A percentile compares a stretch with the other conserved stretches of the same genome.
phyloP scores from a whole-genome alignment of 2,888 invertebrate genomes.

The Pecten maximus region DNA sequence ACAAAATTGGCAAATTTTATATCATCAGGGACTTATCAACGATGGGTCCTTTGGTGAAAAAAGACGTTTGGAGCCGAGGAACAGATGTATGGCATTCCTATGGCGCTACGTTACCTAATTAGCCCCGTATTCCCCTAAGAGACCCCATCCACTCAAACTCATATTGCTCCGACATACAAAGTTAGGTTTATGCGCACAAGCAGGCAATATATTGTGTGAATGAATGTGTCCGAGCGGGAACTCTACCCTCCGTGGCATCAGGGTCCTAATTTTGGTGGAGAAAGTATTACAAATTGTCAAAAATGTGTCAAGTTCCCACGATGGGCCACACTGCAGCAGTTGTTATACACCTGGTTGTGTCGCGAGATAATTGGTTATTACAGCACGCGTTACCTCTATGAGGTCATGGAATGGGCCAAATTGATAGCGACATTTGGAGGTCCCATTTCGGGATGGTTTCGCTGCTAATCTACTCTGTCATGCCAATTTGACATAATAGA shows the following conservation, averaged over 20 bases:
- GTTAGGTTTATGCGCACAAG: slow-evolving; percentile 11
- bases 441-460: not conserved
- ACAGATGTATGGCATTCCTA: slow-evolving; percentile 29
- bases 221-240: not conserved
- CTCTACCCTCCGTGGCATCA: not conserved
- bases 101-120: slow-evolving; percentile 20
- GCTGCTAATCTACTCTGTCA: not conserved
- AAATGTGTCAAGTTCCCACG: slow-evolving; percentile 7
- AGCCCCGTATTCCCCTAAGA: slow-evolving; percentile 6
- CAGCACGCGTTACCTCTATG: not conserved
- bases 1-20: slow-evolving; percentile 24
- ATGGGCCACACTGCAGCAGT: not conserved
- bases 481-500: not conserved
- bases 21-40: slow-evolving; percentile 2
- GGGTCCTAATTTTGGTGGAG: slow-evolving; percentile 9
- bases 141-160: not conserved
- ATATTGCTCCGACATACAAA: not conserved
- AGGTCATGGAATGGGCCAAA: not conserved
- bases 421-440: not conserved
- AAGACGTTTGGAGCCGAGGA: slow-evolving; percentile 30
- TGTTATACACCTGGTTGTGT: not conserved
- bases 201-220: slow-evolving; percentile 26
- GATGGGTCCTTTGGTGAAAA: slow-evolving; percentile 22
- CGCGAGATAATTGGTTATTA: not conserved
- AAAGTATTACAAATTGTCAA: not conserved